Conservation (phyloP, 2,113 vertebrate species). For the Prochilodus magdalenae region DNA sequence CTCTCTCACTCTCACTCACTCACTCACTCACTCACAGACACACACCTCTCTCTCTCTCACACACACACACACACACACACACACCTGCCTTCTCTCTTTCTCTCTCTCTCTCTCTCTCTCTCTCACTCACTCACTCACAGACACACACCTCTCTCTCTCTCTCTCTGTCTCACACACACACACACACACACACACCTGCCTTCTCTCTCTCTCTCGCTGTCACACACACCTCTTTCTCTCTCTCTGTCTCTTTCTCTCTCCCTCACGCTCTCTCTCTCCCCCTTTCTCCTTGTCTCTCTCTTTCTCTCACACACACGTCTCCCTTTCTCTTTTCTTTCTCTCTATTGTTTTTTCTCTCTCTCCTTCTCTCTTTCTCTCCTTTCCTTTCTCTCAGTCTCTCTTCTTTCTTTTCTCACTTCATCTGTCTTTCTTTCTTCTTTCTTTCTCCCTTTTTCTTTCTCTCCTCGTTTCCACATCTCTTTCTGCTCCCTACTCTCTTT, state of each 20-base stretch:
- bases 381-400: not conserved
- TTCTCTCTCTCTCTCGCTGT: constrained; percentile 1
- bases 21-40: not conserved
- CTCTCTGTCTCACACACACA: not conserved
- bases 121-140: not conserved
- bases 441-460: too few species aligned
- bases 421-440: not conserved
- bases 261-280: not conserved
- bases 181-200: too few species aligned
- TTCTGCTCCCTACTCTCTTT: not conserved
- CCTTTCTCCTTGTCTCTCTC: not conserved
- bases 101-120: not conserved
- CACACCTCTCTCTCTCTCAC: not conserved
- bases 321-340: not conserved
- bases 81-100: too few species aligned
- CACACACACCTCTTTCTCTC: constrained; percentile 1
- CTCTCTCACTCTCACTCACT: not conserved
- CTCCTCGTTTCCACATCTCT: not conserved
- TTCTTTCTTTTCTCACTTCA: not conserved
- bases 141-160: not conserved
- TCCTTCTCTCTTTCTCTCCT: too few species aligned
- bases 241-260: not conserved
- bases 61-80: too few species aligned
- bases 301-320: constrained; percentile 17
- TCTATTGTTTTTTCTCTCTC: not conserved